Percentiles rank a stretch among this genome's conserved stretches.
Evolutionary conservation across 64 coral and sea anemone genomes (phyloP).

Genomic region (Pachyseris speciosa): DNA sequence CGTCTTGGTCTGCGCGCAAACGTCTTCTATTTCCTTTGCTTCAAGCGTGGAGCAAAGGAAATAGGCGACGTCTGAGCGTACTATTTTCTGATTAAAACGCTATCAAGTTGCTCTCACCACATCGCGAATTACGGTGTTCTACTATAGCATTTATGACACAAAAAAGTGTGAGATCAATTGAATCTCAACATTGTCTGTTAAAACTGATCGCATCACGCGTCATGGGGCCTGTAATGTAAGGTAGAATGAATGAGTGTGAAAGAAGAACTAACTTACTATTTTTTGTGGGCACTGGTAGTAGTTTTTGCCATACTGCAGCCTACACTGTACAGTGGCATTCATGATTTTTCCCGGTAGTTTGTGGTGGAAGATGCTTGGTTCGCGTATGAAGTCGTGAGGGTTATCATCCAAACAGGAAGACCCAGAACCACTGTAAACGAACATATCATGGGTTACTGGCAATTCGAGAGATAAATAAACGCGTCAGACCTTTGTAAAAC

Average conservation of each 20-base stretch:
- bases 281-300: slow-evolving; percentile 37
- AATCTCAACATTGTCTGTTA: too few species aligned
- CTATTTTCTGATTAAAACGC: too few species aligned
- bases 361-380: slow-evolving; percentile 60
- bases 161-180: too few species aligned
- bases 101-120: too few species aligned
- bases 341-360: slow-evolving; percentile 81
- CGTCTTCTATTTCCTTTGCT: too few species aligned
- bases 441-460: background rate
- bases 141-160: too few species aligned
- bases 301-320: slow-evolving; percentile 31
- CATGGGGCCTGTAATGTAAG: background rate
- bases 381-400: background rate
- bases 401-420: slow-evolving; percentile 76
- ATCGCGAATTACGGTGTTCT: too few species aligned
- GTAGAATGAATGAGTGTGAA: background rate
- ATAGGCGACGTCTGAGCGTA: too few species aligned
- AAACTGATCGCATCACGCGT: too few species aligned
- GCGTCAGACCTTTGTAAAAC: background rate
- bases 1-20: too few species aligned
- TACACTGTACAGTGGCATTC: slow-evolving; percentile 73
- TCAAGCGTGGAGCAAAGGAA: too few species aligned
- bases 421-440: slow-evolving; percentile 14
- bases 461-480: background rate
- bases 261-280: slow-evolving; percentile 18